Conservation (phyloP, 2,797 vertebrate genomes). For the Chloroceryle amazona region DNA sequence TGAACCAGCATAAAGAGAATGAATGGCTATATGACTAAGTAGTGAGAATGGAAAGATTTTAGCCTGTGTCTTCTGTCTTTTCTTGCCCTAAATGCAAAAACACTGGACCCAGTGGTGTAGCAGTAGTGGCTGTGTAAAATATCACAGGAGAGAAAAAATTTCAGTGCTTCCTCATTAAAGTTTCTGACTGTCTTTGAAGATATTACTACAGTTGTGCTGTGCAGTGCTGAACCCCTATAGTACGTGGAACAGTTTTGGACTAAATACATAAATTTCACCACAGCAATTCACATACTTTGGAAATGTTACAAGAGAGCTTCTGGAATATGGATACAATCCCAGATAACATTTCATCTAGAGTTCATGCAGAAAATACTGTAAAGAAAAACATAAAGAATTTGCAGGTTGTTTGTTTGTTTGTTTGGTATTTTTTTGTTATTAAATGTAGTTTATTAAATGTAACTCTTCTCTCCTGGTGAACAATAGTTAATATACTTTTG, state of each 20-base stretch:
- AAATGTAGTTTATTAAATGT: not conserved
- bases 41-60: not conserved
- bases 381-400: not conserved
- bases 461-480: not conserved
- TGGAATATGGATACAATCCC: not conserved
- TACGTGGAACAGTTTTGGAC: accelerated
- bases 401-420: no score
- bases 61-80: not conserved
- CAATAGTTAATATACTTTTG: not conserved
- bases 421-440: not conserved
- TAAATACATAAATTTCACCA: not conserved
- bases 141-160: not conserved
- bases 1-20: not conserved
- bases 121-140: not conserved
- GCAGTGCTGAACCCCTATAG: not conserved
- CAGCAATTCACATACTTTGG: not conserved
- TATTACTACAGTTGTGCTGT: not conserved
- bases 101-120: not conserved
- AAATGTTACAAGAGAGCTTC: not conserved
- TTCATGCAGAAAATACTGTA: not conserved
- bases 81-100: not conserved
- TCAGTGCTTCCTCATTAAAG: accelerated
- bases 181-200: not conserved
- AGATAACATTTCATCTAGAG: not conserved
- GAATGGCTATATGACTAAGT: not conserved